Conservation (phyloP, 1,140 invertebrate genomes). For the Meloidogyne floridensis region DNA sequence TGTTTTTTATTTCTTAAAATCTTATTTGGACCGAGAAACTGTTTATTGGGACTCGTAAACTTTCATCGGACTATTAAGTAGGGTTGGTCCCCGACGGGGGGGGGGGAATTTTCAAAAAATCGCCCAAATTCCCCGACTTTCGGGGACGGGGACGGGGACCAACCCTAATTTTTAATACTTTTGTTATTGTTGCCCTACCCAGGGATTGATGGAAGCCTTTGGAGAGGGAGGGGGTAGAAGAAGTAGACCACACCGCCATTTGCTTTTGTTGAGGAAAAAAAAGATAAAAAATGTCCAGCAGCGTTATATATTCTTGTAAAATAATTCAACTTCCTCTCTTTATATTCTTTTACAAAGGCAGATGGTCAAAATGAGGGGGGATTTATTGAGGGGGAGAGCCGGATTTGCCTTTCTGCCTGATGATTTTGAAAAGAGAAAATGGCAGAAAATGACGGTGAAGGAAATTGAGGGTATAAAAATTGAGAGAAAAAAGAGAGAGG, state of each 20-base stretch:
- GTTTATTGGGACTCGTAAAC: too few relatives aligned
- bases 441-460: background rate
- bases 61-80: too few relatives aligned
- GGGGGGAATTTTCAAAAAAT: too few relatives aligned
- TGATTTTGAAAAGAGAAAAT: background rate
- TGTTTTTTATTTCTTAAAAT: too few relatives aligned
- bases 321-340: slow-evolving; percentile 5
- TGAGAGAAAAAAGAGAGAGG: background rate
- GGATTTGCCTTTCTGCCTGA: slow-evolving; percentile 2
- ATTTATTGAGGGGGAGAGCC: background rate
- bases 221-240: background rate
- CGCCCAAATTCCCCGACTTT: too few relatives aligned
- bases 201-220: too few relatives aligned
- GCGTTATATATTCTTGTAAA: background rate
- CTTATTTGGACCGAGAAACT: too few relatives aligned
- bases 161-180: too few relatives aligned
- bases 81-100: too few relatives aligned
- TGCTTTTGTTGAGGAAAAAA: background rate
- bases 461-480: background rate
- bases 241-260: background rate
- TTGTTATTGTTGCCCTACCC: too few relatives aligned
- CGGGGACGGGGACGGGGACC: too few relatives aligned
- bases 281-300: background rate
- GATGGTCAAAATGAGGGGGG: background rate
- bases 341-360: background rate